Conservation (phyloP, 2,113 vertebrate genomes). For the Rissa tridactyla region DNA sequence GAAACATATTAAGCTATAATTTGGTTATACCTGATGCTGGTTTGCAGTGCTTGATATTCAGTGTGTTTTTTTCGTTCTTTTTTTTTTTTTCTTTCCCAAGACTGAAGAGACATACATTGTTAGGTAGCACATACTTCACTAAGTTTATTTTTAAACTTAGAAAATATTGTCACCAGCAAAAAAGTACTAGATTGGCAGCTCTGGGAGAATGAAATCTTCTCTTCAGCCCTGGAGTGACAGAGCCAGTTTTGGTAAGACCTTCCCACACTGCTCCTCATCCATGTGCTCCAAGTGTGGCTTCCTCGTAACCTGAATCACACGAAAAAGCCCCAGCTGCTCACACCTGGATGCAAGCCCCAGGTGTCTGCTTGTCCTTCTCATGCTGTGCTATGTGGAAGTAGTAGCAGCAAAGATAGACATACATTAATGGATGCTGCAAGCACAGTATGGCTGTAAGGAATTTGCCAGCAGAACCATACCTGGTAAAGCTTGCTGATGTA, state of each 20-base stretch:
- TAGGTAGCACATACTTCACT: conserved; percentile 55
- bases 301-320: background rate
- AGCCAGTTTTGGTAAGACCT: conserved; percentile 38
- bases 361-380: background rate
- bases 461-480: background rate
- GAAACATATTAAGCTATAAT: conserved; percentile 17
- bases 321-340: background rate
- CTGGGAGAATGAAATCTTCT: conserved; percentile 40
- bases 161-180: conserved; percentile 46
- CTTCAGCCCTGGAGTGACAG: conserved; percentile 35
- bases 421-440: background rate
- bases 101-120: background rate
- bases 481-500: background rate
- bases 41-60: background rate
- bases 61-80: background rate
- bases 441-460: background rate
- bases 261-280: background rate
- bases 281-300: background rate
- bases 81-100: background rate
- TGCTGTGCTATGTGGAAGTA: background rate
- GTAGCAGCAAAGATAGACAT: background rate
- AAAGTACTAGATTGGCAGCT: conserved; percentile 43
- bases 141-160: conserved; percentile 47
- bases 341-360: conserved; percentile 1
- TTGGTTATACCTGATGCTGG: background rate